phyloP scores from a whole-genome alignment of 1,140 invertebrate species.

The Pachyrhynchus sulphureomaculatus region DNA sequence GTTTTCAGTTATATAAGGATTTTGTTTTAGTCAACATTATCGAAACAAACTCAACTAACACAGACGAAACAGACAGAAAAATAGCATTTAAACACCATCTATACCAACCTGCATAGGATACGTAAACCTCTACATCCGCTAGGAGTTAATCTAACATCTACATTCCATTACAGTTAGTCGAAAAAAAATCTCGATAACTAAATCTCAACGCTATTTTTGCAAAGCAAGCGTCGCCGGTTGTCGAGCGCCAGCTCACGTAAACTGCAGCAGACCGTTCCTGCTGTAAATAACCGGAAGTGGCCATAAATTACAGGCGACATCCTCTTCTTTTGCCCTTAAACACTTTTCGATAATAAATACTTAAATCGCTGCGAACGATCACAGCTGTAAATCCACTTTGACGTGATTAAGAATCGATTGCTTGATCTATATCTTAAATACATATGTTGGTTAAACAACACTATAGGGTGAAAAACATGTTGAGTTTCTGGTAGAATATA shows the following conservation, averaged over 20 bases:
- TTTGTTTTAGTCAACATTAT: no score
- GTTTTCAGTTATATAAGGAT: no score
- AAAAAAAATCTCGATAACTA: no score
- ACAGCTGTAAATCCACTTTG: background rate
- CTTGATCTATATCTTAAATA: background rate
- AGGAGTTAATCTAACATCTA: no score
- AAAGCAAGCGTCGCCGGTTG: slow-evolving; percentile 1
- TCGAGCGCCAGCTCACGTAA: background rate
- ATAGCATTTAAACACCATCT: no score
- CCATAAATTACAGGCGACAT: slow-evolving; percentile 20
- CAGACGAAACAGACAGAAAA: no score
- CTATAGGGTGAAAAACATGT: background rate
- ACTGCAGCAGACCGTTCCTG: slow-evolving; percentile 4
- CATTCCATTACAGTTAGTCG: no score
- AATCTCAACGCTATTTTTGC: background rate
- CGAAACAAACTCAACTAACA: no score
- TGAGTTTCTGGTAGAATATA: no score
- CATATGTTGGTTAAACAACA: background rate
- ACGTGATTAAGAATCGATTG: slow-evolving; percentile 14
- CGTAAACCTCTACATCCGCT: no score
- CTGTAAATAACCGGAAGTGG: slow-evolving; percentile 23
- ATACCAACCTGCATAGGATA: no score
- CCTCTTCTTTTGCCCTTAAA: slow-evolving; percentile 26
- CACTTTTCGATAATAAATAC: slow-evolving; percentile 24
- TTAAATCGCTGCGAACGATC: slow-evolving; percentile 14